These are phyloP conservation scores for Holothuria glaberrima DNA, from an alignment of 35 echinoderm and acorn worm species.

Conservation along the genomic window DNA sequence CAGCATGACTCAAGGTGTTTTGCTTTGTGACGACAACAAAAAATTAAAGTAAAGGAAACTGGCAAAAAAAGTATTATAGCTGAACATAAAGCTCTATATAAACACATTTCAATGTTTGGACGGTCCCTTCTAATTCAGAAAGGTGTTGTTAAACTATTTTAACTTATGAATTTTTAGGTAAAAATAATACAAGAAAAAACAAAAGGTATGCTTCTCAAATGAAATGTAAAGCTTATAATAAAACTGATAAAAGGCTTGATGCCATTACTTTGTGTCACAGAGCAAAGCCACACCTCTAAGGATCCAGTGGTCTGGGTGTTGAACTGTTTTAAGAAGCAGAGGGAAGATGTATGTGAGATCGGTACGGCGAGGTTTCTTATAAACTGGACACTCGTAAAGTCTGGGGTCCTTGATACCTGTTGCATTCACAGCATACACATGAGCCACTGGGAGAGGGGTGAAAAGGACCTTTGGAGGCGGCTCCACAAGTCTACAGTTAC, in stretches of 20 bases:
- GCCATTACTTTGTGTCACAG: conserved; percentile 89
- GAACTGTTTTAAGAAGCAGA: conserved; percentile 90
- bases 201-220: too few relatives aligned
- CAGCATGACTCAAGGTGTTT: conserved; percentile 43
- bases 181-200: too few relatives aligned
- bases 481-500: conserved; percentile 97
- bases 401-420: conserved; percentile 81
- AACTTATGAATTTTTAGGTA: too few relatives aligned
- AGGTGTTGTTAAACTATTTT: too few relatives aligned
- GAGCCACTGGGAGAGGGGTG: conserved; percentile 89
- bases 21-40: conserved; percentile 7
- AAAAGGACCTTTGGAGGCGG: conserved; percentile 95
- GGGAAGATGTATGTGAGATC: conserved; percentile 99
- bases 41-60: background rate
- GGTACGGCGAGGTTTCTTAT: conserved; percentile 91
- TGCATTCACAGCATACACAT: conserved; percentile 95
- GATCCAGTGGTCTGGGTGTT: conserved; percentile 98
- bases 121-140: too few relatives aligned
- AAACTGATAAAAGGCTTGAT: background rate
- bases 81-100: too few relatives aligned
- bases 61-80: too few relatives aligned
- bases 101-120: too few relatives aligned
- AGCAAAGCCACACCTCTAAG: conserved; percentile 93
- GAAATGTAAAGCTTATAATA: too few relatives aligned
- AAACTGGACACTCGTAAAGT: conserved; percentile 97